Conservation (phyloP, 2,888 invertebrate species). For the Odontocolon sp. region DNA sequence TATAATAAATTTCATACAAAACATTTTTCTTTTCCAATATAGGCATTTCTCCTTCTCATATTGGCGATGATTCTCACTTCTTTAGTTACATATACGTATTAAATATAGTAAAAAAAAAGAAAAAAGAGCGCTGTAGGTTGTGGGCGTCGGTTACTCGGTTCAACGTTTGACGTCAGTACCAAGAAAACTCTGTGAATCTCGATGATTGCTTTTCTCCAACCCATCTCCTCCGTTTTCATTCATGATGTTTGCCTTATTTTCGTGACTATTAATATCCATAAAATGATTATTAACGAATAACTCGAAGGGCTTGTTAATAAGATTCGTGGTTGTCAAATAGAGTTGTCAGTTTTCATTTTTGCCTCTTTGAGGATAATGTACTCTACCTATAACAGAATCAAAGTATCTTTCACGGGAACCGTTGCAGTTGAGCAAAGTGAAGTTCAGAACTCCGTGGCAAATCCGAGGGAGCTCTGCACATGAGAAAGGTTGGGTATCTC, state of each 20-base stretch:
- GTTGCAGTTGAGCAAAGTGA: conserved; percentile 6
- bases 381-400: background rate
- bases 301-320: conserved; percentile 5
- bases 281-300: conserved; percentile 37
- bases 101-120: background rate
- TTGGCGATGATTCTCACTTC: conserved; percentile 18
- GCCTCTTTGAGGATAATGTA: background rate
- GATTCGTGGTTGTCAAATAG: background rate
- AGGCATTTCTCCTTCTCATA: background rate
- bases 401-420: background rate
- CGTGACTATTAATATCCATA: conserved; percentile 40
- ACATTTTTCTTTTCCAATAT: background rate
- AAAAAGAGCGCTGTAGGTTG: conserved; percentile 13
- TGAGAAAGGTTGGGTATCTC: background rate
- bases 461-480: background rate
- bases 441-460: background rate
- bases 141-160: conserved; percentile 52
- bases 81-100: conserved; percentile 1
- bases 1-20: background rate
- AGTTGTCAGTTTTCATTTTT: conserved; percentile 1
- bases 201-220: conserved; percentile 10
- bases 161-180: conserved; percentile 57
- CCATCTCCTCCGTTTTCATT: conserved; percentile 13
- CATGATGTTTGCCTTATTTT: conserved; percentile 30
- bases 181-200: conserved; percentile 41